Conservation (phyloP, 2,113 vertebrate species). For the Psettodes erumei region DNA sequence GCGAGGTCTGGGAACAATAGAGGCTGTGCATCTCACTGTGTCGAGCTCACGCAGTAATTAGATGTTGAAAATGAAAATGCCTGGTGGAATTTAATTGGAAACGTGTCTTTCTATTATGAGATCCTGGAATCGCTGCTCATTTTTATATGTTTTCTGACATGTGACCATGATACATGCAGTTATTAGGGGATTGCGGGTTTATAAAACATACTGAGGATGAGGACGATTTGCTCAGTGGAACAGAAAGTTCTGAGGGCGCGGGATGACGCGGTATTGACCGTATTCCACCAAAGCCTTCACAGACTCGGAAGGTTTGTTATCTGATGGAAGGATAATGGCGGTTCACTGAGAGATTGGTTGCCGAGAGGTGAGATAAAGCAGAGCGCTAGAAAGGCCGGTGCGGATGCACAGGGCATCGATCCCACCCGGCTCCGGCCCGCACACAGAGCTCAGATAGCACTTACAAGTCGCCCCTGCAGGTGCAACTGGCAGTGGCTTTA, state of each 20-base stretch:
- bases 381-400: constrained; percentile 32
- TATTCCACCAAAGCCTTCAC: constrained; percentile 4
- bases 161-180: neutral
- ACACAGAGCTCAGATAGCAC: constrained; percentile 43
- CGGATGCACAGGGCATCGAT: constrained; percentile 58
- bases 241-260: constrained; percentile 18
- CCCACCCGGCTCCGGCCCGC: constrained; percentile 13
- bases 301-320: constrained; percentile 35
- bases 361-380: constrained; percentile 33
- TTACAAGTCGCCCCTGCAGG: constrained; percentile 39
- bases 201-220: neutral
- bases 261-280: constrained; percentile 1
- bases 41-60: constrained; percentile 59
- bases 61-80: constrained; percentile 63
- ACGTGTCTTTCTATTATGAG: constrained; percentile 4
- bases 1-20: constrained; percentile 49
- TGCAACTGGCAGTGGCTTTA: constrained; percentile 58
- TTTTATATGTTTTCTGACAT: neutral
- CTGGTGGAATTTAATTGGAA: constrained; percentile 56
- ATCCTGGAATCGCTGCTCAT: constrained; percentile 3
- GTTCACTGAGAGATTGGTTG: constrained; percentile 31
- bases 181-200: neutral
- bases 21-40: constrained; percentile 54
- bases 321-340: constrained; percentile 35
- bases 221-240: neutral